Conservation (phyloP, 2,113 vertebrate genomes). For the Tetrax tetrax region DNA sequence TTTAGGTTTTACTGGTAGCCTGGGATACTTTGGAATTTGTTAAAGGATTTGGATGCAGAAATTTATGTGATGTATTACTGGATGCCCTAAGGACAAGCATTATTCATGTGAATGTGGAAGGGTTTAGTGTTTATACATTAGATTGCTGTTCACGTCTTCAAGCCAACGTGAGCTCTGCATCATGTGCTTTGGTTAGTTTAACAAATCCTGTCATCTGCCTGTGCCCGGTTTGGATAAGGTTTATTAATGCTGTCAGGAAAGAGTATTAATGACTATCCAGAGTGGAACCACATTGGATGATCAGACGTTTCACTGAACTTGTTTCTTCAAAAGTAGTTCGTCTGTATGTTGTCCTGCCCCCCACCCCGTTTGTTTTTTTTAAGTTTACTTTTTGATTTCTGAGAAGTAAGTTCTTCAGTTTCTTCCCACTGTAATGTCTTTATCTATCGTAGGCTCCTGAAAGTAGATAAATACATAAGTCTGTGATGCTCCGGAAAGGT, state of each 20-base stretch:
- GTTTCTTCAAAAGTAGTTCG: neutral
- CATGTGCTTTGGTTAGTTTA: neutral
- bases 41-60: neutral
- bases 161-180: neutral
- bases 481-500: neutral
- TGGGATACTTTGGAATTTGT: neutral
- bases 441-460: neutral
- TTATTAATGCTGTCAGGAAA: neutral
- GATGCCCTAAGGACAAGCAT: neutral
- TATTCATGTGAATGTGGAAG: neutral
- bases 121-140: neutral
- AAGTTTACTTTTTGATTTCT: neutral
- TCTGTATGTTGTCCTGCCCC: neutral
- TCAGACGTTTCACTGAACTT: neutral
- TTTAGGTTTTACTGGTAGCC: neutral
- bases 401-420: neutral
- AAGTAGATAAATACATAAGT: neutral
- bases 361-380: accelerated
- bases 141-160: neutral
- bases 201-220: neutral
- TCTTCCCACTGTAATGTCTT: neutral
- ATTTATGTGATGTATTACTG: neutral
- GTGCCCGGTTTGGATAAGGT: neutral
- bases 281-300: neutral
- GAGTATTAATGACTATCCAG: neutral